A percentile compares a stretch with the other conserved stretches of the same genome.
Conservation (phyloP, 2,888 invertebrate species). For the Leucania comma region DNA sequence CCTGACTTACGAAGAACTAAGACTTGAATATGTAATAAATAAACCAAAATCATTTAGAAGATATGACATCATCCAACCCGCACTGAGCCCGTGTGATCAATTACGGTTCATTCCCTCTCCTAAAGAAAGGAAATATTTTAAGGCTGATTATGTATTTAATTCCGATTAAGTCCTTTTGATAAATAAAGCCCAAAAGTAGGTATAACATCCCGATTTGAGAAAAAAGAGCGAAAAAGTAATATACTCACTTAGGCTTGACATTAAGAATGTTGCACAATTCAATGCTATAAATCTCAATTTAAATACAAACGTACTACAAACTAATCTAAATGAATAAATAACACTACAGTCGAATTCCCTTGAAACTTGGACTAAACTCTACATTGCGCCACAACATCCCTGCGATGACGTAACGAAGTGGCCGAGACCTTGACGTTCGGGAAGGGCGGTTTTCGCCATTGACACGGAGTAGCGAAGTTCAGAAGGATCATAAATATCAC, state of each 20-base stretch:
- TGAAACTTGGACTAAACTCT: constrained; percentile 30
- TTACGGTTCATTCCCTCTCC: no score
- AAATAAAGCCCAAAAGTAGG: no score
- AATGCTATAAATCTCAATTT: constrained; percentile 12
- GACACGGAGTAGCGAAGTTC: background rate
- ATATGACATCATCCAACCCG: no score
- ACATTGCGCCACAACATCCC: constrained; percentile 47
- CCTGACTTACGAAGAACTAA: background rate
- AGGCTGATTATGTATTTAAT: no score
- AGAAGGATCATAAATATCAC: background rate
- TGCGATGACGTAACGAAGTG: constrained; percentile 72
- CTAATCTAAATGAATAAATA: constrained; percentile 7
- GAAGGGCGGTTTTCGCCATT: constrained; percentile 65
- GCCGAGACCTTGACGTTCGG: constrained; percentile 71
- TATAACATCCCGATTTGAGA: no score
- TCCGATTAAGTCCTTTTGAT: no score
- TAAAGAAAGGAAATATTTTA: no score
- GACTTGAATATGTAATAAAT: background rate
- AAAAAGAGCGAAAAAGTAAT: no score
- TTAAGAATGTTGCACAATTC: background rate
- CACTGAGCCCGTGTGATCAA: no score
- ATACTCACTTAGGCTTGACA: background rate
- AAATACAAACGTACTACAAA: constrained; percentile 4
- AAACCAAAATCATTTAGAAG: no score
- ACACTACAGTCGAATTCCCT: constrained; percentile 17